These are phyloP conservation scores for Drosophila infuscata DNA, from an alignment of 2,888 invertebrate genomes.

Conservation along the genomic window DNA sequence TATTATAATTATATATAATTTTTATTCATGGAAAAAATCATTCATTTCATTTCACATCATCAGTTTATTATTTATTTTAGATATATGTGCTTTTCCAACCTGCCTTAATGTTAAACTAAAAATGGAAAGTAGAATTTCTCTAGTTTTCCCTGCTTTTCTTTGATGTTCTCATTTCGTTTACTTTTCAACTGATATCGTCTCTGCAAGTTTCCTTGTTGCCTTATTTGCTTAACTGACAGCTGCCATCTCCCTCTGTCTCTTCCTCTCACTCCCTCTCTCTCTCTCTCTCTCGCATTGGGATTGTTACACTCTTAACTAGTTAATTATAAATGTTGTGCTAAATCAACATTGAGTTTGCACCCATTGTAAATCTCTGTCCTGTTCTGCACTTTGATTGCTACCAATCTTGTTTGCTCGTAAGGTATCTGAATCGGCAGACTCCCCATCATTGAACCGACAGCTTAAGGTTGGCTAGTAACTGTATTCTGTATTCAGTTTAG, in stretches of 20 bases:
- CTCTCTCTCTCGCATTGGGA: not conserved
- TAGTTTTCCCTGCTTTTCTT: not conserved
- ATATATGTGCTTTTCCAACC: not conserved
- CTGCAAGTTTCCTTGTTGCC: not conserved
- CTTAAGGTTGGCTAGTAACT: conserved; percentile 20
- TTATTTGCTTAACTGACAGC: conserved; percentile 29
- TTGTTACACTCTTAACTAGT: conserved; percentile 19
- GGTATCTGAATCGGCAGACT: conserved; percentile 11
- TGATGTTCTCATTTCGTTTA: not conserved
- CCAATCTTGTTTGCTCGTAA: conserved; percentile 3
- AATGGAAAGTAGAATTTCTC: not conserved
- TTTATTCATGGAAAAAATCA: not conserved
- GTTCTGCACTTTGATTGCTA: conserved; percentile 35
- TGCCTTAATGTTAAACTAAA: not conserved
- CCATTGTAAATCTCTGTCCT: conserved; percentile 32
- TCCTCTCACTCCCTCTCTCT: not conserved
- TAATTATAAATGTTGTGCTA: conserved; percentile 51
- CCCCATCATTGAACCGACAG: conserved; percentile 21
- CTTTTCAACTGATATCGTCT: not conserved
- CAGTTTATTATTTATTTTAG: not conserved
- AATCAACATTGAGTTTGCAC: conserved; percentile 24
- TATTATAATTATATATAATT: not conserved
- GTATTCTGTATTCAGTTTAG: not conserved
- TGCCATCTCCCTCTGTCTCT: not conserved
- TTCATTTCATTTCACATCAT: not conserved